Evolutionary conservation across 2,888 invertebrate species (phyloP).

Genomic region (Ochlodes sylvanus): DNA sequence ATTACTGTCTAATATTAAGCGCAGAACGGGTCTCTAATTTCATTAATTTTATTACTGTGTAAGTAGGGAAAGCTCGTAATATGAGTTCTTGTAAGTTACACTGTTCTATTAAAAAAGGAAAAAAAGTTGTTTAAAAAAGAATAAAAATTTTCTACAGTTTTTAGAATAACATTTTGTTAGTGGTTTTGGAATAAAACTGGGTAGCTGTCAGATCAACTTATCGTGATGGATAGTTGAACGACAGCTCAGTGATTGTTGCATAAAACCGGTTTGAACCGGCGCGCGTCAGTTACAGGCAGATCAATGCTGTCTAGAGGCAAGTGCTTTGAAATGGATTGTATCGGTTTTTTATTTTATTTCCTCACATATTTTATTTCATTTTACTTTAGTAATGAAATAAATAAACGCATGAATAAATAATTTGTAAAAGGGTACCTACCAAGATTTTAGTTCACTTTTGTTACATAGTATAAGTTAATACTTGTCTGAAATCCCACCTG

Average conservation of each 20-base stretch:
- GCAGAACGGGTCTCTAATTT: too few relatives aligned
- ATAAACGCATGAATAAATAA: too few relatives aligned
- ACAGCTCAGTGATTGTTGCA: conserved; percentile 45
- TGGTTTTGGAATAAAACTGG: conserved; percentile 12
- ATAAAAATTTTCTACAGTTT: not conserved
- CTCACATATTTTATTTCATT: too few relatives aligned
- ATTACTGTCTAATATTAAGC: too few relatives aligned
- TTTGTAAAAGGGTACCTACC: too few relatives aligned
- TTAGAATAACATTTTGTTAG: not conserved
- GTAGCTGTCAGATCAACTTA: conserved; percentile 36
- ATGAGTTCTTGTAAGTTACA: too few relatives aligned
- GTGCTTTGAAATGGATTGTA: conserved; percentile 1
- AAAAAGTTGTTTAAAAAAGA: not conserved
- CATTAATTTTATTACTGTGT: too few relatives aligned
- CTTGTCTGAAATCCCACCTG: too few relatives aligned
- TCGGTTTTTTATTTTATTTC: not conserved
- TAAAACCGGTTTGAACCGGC: conserved; percentile 47
- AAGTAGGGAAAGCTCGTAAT: too few relatives aligned
- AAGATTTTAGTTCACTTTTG: too few relatives aligned
- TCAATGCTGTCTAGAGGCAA: conserved; percentile 9
- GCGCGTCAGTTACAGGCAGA: conserved; percentile 40
- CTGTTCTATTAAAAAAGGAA: not conserved
- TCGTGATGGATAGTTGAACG: conserved; percentile 46
- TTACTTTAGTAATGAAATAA: too few relatives aligned
- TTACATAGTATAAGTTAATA: too few relatives aligned